Conservation (phyloP, 2,888 invertebrate genomes). For the Glyphotaelius pellucidus region DNA sequence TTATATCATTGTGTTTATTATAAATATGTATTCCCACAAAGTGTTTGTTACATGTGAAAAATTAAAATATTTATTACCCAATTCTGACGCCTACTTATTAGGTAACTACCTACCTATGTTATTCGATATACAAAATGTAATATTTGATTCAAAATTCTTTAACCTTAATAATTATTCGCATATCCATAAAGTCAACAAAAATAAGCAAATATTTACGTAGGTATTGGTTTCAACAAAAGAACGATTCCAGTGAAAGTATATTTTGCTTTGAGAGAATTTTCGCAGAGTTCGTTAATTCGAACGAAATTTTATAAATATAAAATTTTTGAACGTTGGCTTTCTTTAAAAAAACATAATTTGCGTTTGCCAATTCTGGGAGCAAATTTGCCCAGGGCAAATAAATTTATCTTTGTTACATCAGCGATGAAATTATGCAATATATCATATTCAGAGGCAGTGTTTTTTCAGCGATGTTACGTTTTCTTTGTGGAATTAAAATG, state of each 20-base stretch:
- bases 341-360: conserved; percentile 48
- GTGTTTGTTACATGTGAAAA: too few species aligned
- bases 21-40: too few species aligned
- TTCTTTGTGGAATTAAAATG: conserved; percentile 45
- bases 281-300: not conserved
- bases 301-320: conserved; percentile 11
- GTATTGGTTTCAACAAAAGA: not conserved
- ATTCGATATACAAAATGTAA: not conserved
- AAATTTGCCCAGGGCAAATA: conserved; percentile 56
- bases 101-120: not conserved
- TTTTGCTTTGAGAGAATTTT: not conserved
- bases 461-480: conserved; percentile 33
- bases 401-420: conserved; percentile 45
- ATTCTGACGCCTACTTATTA: not conserved
- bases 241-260: not conserved
- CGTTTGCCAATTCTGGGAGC: conserved; percentile 44
- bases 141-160: not conserved
- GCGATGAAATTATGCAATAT: conserved; percentile 41
- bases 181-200: not conserved
- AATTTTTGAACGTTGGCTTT: conserved; percentile 27
- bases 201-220: not conserved
- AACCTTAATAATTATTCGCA: not conserved
- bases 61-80: too few species aligned
- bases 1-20: too few species aligned
- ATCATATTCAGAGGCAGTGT: conserved; percentile 42